Base-by-base conservation (phyloP, 2,113 vertebrate genomes). In the Hippocampus comes region DNA sequence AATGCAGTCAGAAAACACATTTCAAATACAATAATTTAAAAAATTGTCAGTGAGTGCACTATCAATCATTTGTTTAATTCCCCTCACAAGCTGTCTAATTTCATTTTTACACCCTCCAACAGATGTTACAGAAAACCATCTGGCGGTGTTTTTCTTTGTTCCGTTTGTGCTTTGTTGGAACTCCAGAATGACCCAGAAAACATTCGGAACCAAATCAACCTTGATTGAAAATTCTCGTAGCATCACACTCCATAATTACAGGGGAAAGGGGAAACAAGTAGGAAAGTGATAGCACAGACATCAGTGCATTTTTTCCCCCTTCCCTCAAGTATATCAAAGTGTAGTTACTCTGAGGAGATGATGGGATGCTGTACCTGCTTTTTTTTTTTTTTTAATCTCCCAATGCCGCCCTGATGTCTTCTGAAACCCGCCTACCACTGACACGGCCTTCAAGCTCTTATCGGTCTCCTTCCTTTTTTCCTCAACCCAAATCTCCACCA, bases 341-440 rank as follows among this genome's bases (percentile, higher is more conserved):
- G 1, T 68, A 61, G 81, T 78, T 86, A 76, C 88, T 90, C 82
- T 77, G 83, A 86, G 87, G 88, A 91, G 84, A 90, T 82, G 91
- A 91, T 89, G 83, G 84, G 80, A 78, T 75, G 85, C 77, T 86
- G 86, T 88, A 91, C 88, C 89, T 90, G 90, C 89, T 91, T 68
- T 67, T 46, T 15, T 60, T 59, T 48, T 66, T 67, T 91, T 89
- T 88, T 34, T 34, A 89, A 46, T 90, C 90, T 89, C 80, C 64
- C n/a, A 91, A 80, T 83, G 77, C 84, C 86, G 85, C 76, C 84
- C 89, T 89, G 87, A 91, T 90, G 86, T 88, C 89, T 91, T 83
- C 81, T 81, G 86, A 90, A 87, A 86, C 83, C 85, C 86, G 86
- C 78, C 82, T 84, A 84, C 83, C 81, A 84, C 85, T 86, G 88